Conservation (phyloP, 2,888 invertebrate genomes). For the Barypeithes pellucidus region DNA sequence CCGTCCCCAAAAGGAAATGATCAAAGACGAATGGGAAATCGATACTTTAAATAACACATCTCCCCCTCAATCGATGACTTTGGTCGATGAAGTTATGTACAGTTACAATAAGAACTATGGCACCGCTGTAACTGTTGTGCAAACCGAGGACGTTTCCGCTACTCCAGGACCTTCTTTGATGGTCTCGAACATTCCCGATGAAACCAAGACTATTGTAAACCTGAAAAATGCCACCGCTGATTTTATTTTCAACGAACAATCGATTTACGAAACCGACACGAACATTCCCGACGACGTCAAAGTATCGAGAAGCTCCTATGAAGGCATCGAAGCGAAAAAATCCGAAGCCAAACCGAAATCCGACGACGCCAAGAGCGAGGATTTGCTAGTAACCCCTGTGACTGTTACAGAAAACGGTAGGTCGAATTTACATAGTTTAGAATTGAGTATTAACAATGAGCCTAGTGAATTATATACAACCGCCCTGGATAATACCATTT, state of each 20-base stretch:
- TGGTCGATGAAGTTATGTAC: constrained; percentile 58
- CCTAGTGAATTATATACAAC: constrained; percentile 69
- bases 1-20: constrained; percentile 39
- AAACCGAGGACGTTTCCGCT: neutral
- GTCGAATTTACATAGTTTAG: constrained; percentile 62
- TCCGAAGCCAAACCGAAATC: constrained; percentile 48
- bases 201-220: constrained; percentile 35
- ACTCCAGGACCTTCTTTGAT: neutral
- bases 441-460: constrained; percentile 61
- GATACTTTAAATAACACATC: constrained; percentile 54
- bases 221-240: constrained; percentile 59
- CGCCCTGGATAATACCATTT: constrained; percentile 70
- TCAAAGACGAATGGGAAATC: constrained; percentile 56
- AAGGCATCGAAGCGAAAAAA: constrained; percentile 75
- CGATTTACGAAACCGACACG: constrained; percentile 70
- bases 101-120: constrained; percentile 53
- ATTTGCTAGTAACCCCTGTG: constrained; percentile 59
- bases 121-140: constrained; percentile 26
- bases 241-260: constrained; percentile 65
- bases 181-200: constrained; percentile 52
- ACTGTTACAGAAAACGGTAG: constrained; percentile 60
- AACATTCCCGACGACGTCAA: constrained; percentile 79
- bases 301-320: constrained; percentile 76
- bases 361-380: constrained; percentile 60
- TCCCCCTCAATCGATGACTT: constrained; percentile 54